These are phyloP conservation scores for Porites lobata DNA, from an alignment of 92 coral and sea anemone species.

Conservation along the genomic window DNA sequence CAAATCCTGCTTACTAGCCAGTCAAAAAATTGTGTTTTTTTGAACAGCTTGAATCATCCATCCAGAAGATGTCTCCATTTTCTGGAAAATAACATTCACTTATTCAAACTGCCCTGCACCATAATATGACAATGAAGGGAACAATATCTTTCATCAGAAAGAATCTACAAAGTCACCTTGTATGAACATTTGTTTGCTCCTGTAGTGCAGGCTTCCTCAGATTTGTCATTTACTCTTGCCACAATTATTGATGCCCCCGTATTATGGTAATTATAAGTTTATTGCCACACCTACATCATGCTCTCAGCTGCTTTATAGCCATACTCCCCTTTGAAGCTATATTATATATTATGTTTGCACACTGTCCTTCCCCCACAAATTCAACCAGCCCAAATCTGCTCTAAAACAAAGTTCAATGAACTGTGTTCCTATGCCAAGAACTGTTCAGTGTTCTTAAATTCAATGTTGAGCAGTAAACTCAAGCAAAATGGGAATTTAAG, in stretches of 20 bases:
- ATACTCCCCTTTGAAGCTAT: not conserved
- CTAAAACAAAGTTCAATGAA: not conserved
- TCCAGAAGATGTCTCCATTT: not conserved
- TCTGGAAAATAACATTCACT: not conserved
- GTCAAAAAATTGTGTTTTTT: constrained; percentile 6
- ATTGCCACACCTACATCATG: too few species aligned
- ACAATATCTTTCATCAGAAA: too few species aligned
- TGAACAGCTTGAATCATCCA: not conserved
- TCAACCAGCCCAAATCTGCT: constrained; percentile 6
- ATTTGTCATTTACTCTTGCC: too few species aligned
- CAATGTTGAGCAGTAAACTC: constrained; percentile 12
- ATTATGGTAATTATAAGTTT: too few species aligned
- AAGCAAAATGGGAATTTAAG: constrained; percentile 6
- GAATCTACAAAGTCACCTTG: too few species aligned
- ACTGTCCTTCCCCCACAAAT: constrained; percentile 9
- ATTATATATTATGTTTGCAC: constrained; percentile 9
- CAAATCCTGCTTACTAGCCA: constrained; percentile 13
- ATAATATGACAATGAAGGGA: too few species aligned
- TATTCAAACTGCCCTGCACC: too few species aligned
- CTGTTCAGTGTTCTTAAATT: constrained; percentile 11
- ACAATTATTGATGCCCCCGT: too few species aligned
- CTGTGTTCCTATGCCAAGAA: constrained; percentile 13
- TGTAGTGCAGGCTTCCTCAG: too few species aligned
- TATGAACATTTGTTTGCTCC: too few species aligned
- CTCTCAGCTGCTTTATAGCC: too few species aligned